Base-by-base conservation (phyloP, 2,888 invertebrate species). In the Agrochola macilenta region DNA sequence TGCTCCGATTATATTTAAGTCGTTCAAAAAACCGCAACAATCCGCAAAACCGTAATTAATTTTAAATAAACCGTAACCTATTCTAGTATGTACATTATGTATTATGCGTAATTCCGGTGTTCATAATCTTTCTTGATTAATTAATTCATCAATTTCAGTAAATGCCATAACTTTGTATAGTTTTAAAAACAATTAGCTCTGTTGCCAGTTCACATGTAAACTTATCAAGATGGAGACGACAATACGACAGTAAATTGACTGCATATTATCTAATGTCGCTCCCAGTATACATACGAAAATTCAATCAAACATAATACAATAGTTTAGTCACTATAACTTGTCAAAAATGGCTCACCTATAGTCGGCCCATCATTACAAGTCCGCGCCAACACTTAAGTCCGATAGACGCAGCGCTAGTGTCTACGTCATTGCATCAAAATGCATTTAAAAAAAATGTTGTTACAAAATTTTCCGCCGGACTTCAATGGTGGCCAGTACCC, bases 11-110 rank as follows among this genome's bases (percentile, higher is more conserved):
- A 7, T 26, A 26, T 23, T 35, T 23, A 7, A 52, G 9, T n/a
- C 9, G 17, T 54, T 68, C 8, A 20, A 52, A 57, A 66, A 64
- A 46, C 30, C 68, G 46, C 8, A 57, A 70, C 17, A 23, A 7
- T 23, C 49, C 52, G 12, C 35, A 54, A 65, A 69, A 69, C 30
- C 75, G 54, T 64, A 61, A 70, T 0, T 69, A 78, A 69, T 68
- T 76, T 66, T 66, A 68, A 82, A 68, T 77, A 61, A 82, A 68
- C 70, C 73, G 64, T 73, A 12, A 66, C n/a, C 43, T 78, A 78
- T 12, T 61, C 80, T 85, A 83, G 35, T 83, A 85, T 85, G 64
- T 85, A 85, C 85, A 85, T 68, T 60, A 46, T 77, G 65, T 75
- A 85, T 78, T 85, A 79, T 82, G 82, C 82, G 63, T 74, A 65